Conservation (phyloP, 2,797 vertebrate genomes). For the Parauchenoglanis punctatus region DNA sequence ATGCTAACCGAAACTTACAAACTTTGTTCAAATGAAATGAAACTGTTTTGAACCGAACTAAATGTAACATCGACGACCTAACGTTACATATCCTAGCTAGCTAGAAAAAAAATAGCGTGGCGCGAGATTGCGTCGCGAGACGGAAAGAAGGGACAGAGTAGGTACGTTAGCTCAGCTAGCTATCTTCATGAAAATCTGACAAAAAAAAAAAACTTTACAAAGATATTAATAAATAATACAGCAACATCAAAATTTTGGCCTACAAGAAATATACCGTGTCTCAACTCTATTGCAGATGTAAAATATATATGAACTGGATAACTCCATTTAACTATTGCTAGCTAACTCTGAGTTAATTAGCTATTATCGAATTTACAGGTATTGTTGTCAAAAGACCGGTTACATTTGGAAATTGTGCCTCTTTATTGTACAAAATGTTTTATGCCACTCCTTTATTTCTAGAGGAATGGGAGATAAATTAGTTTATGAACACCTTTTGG, state of each 20-base stretch:
- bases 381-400: background rate
- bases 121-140: background rate
- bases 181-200: background rate
- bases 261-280: background rate
- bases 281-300: background rate
- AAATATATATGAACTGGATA: background rate
- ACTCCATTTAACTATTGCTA: background rate
- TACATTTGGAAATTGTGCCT: background rate
- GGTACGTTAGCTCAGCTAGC: background rate
- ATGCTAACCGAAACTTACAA: background rate
- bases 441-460: background rate
- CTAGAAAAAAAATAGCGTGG: background rate
- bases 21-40: no score
- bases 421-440: background rate
- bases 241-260: no score
- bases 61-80: background rate
- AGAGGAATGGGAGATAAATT: background rate
- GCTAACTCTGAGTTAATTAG: background rate
- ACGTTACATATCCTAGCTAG: background rate
- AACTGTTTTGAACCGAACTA: background rate
- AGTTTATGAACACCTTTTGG: background rate
- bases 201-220: no score
- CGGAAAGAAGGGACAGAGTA: background rate
- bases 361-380: background rate
- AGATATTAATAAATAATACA: background rate